Conservation (phyloP, 2,888 invertebrate genomes). For the Megalurothrips usitatus region DNA sequence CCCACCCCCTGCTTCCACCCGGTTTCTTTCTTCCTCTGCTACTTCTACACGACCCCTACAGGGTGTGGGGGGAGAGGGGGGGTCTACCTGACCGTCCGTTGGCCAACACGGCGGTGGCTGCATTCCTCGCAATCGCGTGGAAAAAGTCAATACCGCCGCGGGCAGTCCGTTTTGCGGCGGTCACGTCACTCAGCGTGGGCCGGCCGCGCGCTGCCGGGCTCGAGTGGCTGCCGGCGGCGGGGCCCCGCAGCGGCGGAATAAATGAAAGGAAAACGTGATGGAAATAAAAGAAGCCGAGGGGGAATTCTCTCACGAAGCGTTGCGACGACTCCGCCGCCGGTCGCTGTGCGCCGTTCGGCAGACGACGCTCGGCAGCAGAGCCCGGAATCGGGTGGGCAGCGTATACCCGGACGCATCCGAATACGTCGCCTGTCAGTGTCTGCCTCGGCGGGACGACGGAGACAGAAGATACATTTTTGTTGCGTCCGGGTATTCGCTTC, state of each 20-base stretch:
- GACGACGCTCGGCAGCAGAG: too few species aligned
- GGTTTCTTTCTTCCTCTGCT: not conserved
- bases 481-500: too few species aligned
- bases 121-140: slow-evolving; percentile 18
- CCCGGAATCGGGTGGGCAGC: too few species aligned
- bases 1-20: not conserved
- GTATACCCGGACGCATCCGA: too few species aligned
- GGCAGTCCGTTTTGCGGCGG: not conserved
- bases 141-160: slow-evolving; percentile 13
- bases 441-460: too few species aligned
- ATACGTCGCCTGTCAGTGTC: too few species aligned
- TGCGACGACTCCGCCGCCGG: too few species aligned
- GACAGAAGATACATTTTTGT: too few species aligned
- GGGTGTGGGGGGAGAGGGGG: not conserved
- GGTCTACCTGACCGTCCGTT: not conserved
- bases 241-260: not conserved
- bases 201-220: not conserved
- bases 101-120: not conserved
- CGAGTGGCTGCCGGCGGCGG: not conserved
- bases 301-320: not conserved
- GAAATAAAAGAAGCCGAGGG: not conserved
- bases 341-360: too few species aligned
- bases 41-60: not conserved
- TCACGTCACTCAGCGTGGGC: not conserved
- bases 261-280: not conserved